These are phyloP conservation scores for Diadophis punctatus DNA, from an alignment of 2,113 vertebrate genomes.

Conservation along the genomic window DNA sequence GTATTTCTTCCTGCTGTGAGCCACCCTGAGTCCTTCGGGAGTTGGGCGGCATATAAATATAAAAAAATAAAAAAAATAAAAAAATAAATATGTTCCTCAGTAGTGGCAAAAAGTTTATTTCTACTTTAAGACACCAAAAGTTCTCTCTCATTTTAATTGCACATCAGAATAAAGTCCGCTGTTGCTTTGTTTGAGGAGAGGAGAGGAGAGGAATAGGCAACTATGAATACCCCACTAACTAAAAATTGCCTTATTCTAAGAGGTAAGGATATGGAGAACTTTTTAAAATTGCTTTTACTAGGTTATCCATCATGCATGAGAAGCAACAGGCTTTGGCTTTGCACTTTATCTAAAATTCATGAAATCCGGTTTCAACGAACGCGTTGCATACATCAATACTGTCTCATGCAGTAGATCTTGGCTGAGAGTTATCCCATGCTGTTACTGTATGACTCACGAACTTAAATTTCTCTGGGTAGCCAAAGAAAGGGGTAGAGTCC, in stretches of 20 bases:
- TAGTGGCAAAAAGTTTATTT: background rate
- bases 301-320: conserved; percentile 44
- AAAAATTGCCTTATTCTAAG: conserved; percentile 22
- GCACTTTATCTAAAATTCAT: conserved; percentile 45
- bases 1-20: no score
- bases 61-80: no score
- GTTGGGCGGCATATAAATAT: no score
- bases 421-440: conserved; percentile 7
- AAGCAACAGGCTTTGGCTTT: conserved; percentile 35
- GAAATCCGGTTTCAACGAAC: conserved; percentile 20
- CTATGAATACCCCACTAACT: background rate
- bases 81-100: background rate
- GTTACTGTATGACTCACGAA: background rate
- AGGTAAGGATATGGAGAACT: conserved; percentile 37
- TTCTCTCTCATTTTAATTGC: background rate
- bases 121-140: background rate
- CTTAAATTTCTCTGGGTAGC: background rate
- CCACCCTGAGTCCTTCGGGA: no score
- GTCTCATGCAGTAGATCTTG: conserved; percentile 15
- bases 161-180: background rate
- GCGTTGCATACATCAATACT: conserved; percentile 6
- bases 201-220: background rate
- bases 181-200: background rate
- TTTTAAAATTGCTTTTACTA: conserved; percentile 32
- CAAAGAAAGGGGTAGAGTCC: background rate